Evolutionary conservation across 2,888 invertebrate genomes (phyloP).

Genomic region (Dicyrtoma fusca): DNA sequence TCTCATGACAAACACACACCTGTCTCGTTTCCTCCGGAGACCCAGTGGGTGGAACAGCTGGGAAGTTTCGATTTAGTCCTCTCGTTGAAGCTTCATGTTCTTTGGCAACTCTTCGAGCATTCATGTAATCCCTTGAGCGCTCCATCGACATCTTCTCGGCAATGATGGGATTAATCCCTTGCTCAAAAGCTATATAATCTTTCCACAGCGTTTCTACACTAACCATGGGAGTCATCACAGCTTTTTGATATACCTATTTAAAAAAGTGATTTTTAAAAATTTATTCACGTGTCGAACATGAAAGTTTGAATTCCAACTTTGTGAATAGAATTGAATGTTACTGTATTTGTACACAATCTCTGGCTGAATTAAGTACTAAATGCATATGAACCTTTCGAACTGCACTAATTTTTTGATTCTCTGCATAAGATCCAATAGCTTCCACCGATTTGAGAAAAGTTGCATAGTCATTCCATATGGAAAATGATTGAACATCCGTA

Average conservation of each 20-base stretch:
- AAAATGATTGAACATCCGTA: conserved; percentile 94
- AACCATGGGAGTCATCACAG: conserved; percentile 93
- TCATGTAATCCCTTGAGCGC: conserved; percentile 95
- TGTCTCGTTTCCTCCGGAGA: conserved; percentile 90
- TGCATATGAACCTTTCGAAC: conserved; percentile 77
- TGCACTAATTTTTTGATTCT: conserved; percentile 98
- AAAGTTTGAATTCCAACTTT: background rate
- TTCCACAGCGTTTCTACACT: conserved; percentile 97
- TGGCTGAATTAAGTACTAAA: background rate
- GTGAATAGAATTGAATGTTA: background rate
- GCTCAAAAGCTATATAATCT: conserved; percentile 96
- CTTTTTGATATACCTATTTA: conserved; percentile 84
- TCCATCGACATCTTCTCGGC: conserved; percentile 99
- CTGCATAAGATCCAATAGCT: conserved; percentile 97
- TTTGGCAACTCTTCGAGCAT: conserved; percentile 92
- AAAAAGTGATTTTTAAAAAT: background rate
- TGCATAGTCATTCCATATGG: conserved; percentile 98
- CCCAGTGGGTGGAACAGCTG: conserved; percentile 93
- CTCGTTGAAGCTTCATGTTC: conserved; percentile 93
- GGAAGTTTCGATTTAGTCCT: conserved; percentile 92
- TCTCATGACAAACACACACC: conserved; percentile 63
- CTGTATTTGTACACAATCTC: conserved; percentile 11
- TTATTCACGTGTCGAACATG: background rate
- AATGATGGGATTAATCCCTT: conserved; percentile 83
- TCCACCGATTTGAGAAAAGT: conserved; percentile 94